Evolutionary conservation across 2,888 invertebrate species (phyloP).

Genomic region (Torymus texanus): DNA sequence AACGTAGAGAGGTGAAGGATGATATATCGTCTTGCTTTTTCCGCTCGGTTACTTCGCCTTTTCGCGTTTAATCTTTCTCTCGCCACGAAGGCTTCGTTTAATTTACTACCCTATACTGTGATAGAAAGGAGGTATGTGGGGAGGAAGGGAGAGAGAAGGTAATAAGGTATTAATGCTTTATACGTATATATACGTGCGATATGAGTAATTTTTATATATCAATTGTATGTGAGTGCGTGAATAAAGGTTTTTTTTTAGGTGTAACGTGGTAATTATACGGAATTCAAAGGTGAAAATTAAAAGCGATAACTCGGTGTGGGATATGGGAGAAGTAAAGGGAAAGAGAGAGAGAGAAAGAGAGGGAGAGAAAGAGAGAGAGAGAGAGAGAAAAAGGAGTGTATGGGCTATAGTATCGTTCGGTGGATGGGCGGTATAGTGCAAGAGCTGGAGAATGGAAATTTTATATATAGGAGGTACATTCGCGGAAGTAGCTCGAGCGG

Average conservation of each 20-base stretch:
- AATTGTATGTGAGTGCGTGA: neutral
- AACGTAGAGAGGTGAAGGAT: slow-evolving; percentile 5
- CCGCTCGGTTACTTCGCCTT: slow-evolving; percentile 51
- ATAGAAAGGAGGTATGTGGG: neutral
- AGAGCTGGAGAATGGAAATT: neutral
- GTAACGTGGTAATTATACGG: neutral
- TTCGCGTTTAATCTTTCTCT: slow-evolving; percentile 2
- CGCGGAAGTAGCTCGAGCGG: neutral
- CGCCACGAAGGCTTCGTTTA: neutral
- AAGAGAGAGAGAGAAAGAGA: neutral
- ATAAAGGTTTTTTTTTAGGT: neutral
- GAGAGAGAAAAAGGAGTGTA: neutral
- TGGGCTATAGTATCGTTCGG: too few relatives aligned
- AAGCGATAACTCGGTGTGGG: neutral
- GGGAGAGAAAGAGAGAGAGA: neutral
- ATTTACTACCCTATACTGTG: too few relatives aligned
- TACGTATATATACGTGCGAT: too few relatives aligned
- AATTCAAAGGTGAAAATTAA: slow-evolving; percentile 4
- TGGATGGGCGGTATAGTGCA: too few relatives aligned
- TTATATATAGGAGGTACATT: neutral
- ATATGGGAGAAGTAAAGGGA: neutral
- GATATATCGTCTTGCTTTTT: slow-evolving; percentile 55
- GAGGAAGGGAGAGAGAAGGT: neutral
- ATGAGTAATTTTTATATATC: slow-evolving; percentile 3
- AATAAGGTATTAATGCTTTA: slow-evolving; percentile 27